Percentiles rank a stretch among this genome's conserved stretches.
Conservation (phyloP, 2,797 vertebrate species). For the Aselliscus stoliczkanus region DNA sequence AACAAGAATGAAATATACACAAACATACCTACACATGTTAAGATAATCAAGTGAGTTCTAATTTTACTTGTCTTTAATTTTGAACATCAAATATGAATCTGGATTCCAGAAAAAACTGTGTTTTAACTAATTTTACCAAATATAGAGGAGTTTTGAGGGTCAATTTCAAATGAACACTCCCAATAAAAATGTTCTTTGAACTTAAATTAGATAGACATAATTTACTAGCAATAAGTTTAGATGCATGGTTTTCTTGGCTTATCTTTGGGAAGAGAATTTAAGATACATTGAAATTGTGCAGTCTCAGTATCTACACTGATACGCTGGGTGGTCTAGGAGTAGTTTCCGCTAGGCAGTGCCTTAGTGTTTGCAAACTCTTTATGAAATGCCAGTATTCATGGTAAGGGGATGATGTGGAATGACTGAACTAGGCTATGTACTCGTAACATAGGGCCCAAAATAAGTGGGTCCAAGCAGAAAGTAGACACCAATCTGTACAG, state of each 20-base stretch:
- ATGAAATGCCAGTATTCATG: neutral
- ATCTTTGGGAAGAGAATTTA: neutral
- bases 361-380: neutral
- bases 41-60: neutral
- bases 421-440: neutral
- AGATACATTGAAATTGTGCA: neutral
- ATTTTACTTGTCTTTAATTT: conserved; percentile 8
- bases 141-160: neutral
- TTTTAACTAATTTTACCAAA: neutral
- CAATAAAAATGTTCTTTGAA: neutral
- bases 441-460: too few relatives aligned
- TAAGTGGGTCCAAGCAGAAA: neutral
- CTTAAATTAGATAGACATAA: neutral
- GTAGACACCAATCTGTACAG: neutral
- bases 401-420: neutral
- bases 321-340: neutral
- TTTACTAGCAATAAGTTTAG: neutral
- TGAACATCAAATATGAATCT: neutral
- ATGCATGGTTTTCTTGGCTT: neutral
- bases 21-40: neutral
- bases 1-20: neutral
- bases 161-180: neutral
- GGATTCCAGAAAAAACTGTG: neutral
- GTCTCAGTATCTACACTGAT: neutral
- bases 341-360: neutral